Conservation (phyloP, 2,888 invertebrate genomes). For the Tiphia femorata region DNA sequence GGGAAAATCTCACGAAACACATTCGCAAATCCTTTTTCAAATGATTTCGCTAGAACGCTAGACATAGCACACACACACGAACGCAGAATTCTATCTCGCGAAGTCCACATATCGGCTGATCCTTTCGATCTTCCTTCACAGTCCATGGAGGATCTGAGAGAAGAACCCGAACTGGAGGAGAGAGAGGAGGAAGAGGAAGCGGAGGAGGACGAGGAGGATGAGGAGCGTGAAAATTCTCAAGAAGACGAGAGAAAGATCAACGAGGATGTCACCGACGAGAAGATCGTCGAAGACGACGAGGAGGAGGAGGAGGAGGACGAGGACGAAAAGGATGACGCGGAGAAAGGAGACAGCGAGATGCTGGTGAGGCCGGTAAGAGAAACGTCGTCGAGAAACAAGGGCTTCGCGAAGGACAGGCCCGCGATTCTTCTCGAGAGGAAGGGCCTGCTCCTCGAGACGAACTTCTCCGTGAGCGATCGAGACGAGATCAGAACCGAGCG, state of each 20-base stretch:
- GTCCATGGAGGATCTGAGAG: constrained; percentile 67
- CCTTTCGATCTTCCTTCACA: constrained; percentile 35
- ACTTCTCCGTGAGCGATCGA: constrained; percentile 60
- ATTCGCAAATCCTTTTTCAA: background rate
- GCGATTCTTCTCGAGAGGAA: constrained; percentile 7
- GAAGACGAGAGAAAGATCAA: constrained; percentile 50
- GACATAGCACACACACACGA: background rate
- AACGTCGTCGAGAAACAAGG: constrained; percentile 21
- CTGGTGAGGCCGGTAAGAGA: constrained; percentile 48
- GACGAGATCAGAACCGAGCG: constrained; percentile 57
- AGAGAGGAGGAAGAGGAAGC: constrained; percentile 61
- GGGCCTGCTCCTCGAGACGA: constrained; percentile 55
- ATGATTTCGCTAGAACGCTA: background rate
- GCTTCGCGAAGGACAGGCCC: constrained; percentile 31
- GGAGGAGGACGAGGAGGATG: constrained; percentile 51
- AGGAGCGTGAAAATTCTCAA: constrained; percentile 55
- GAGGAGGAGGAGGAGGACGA: constrained; percentile 28
- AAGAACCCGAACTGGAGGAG: constrained; percentile 67
- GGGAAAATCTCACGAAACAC: background rate
- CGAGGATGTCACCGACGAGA: constrained; percentile 40
- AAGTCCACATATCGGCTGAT: too few species aligned
- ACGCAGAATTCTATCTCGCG: too few species aligned
- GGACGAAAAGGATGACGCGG: constrained; percentile 57
- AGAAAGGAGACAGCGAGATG: constrained; percentile 51
- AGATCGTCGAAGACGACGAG: constrained; percentile 53